phyloP scores from a whole-genome alignment of 2,888 invertebrate species.

The Nymphalis urticae region DNA sequence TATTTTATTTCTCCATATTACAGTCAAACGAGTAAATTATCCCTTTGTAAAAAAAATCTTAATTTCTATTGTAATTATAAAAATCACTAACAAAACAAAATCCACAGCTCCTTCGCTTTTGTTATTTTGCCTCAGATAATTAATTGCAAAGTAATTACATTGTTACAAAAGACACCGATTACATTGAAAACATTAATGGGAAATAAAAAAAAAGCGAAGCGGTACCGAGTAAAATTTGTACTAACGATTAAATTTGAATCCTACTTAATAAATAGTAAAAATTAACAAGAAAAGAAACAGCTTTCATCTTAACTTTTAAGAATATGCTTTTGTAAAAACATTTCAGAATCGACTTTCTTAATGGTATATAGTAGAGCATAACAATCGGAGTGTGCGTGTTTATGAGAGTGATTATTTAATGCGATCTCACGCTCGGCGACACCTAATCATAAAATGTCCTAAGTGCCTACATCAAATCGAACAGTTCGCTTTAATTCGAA shows the following conservation, averaged over 20 bases:
- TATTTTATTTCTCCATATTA: background rate
- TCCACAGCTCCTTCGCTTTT: background rate
- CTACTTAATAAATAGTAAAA: background rate
- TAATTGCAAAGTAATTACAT: background rate
- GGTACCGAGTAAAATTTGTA: background rate
- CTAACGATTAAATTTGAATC: background rate
- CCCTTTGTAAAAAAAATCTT: no score
- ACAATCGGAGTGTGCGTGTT: conserved; percentile 61
- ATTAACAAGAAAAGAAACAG: background rate
- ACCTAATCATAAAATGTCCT: conserved; percentile 56
- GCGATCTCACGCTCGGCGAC: conserved; percentile 63
- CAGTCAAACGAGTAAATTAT: no score
- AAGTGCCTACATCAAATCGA: conserved; percentile 55
- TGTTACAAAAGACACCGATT: background rate
- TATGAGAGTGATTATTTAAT: conserved; percentile 74
- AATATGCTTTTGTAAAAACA: conserved; percentile 19
- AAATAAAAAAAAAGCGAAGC: background rate
- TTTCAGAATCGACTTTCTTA: conserved; percentile 38
- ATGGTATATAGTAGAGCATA: conserved; percentile 41
- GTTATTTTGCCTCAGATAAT: conserved; percentile 1
- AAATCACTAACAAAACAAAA: background rate
- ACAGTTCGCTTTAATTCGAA: conserved; percentile 65
- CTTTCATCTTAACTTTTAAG: conserved; percentile 4
- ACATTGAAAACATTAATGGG: background rate
- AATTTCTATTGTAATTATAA: no score